Base-by-base conservation (phyloP, 23 tunicate genomes). In the Trididemnum clinides region DNA sequence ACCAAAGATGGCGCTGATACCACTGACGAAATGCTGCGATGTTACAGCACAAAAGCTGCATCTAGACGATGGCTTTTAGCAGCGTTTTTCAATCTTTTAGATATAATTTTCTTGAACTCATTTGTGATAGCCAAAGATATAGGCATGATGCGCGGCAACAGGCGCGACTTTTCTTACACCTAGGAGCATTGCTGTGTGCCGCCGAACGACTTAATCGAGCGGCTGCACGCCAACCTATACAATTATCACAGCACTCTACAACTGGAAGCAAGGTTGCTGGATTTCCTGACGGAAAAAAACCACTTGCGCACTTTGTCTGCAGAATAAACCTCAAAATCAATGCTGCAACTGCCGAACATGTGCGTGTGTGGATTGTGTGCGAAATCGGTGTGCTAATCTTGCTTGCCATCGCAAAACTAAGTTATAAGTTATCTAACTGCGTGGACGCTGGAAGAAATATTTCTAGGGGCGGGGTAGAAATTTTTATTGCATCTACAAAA, bases 291-390 rank as follows among this genome's bases (percentile, higher is more conserved):
- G 75, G 75, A 28, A 66, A 66, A 31, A 23, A 66, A 66, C 75
- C 37, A 31, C 75, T 20, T 66, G 75, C 37, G n/a, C 10, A 66
- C 57, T 36, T 12, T 73, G 54, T 38, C 80, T 36, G 57, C 37
- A 37, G 38, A 73, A 37, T 19, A 73, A 73, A 73, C 37, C 80
- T 15, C 5, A 57, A 38, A 36, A 37, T 4, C 80, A 73, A 57
- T 73, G 80, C 57, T 19, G 80, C 80, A 73, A 73, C 80, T 73
- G 80, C 29, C n/a, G 57, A 73, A 73, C 54, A 37, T 73, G 25
- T 38, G 75, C n/a, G n/a, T 66, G 75, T 66, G 75, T 66, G 75
- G 75, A 4, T 66, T 37, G 4, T 66, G 37, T 66, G 36, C 37
- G 2, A 66, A 66, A 66, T 66, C 22, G 7, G 75, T 66, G 75